These are phyloP conservation scores for Hapalemur alaotrensis DNA, from an alignment of 2,797 vertebrate species.

Conservation along the genomic window DNA sequence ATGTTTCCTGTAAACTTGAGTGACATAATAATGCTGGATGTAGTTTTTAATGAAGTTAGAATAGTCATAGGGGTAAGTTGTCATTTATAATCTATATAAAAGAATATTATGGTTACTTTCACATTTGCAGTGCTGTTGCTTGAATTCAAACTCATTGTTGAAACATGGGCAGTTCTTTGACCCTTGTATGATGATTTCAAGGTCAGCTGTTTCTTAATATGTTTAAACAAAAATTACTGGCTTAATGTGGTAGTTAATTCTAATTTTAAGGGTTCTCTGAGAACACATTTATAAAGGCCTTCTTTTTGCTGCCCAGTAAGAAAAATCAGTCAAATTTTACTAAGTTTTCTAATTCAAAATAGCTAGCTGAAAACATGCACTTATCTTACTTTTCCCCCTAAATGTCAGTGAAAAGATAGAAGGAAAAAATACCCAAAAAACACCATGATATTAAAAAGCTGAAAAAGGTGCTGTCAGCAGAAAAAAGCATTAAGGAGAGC, in stretches of 20 bases:
- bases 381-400: neutral
- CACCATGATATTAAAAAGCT: neutral
- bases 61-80: conserved; percentile 30
- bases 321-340: conserved; percentile 15
- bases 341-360: conserved; percentile 47
- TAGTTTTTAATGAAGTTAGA: conserved; percentile 40
- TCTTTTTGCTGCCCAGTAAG: conserved; percentile 3
- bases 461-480: neutral
- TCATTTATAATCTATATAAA: conserved; percentile 3
- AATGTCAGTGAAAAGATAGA: conserved; percentile 37
- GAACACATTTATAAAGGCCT: conserved; percentile 3
- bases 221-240: conserved; percentile 14
- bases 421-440: neutral
- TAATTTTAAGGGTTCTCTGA: conserved; percentile 22
- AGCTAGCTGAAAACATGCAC: neutral
- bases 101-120: neutral
- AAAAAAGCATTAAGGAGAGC: neutral
- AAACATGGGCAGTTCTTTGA: conserved; percentile 19
- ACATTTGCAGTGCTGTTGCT: neutral
- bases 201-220: neutral
- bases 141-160: neutral
- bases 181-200: neutral
- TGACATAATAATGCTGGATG: conserved; percentile 1
- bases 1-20: conserved; percentile 41
- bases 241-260: neutral